These are phyloP conservation scores for Dendrolimus kikuchii DNA, from an alignment of 1,140 invertebrate genomes.

Conservation along the genomic window DNA sequence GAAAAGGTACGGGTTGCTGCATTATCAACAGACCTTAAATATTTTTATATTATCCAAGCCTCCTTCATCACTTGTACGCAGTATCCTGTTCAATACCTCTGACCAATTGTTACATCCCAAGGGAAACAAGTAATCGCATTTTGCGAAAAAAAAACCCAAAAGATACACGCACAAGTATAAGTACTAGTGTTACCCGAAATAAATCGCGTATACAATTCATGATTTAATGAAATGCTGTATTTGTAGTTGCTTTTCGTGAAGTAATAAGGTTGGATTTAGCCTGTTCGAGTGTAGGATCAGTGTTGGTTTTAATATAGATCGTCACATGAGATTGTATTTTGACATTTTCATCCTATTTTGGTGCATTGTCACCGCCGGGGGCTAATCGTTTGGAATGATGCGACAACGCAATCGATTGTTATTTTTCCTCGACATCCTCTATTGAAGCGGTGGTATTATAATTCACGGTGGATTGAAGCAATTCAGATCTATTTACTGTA, in stretches of 20 bases:
- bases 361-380: constrained; percentile 38
- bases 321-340: constrained; percentile 61
- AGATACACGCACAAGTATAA: constrained; percentile 48
- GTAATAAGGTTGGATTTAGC: constrained; percentile 19
- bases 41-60: no score
- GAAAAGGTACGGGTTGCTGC: no score
- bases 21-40: no score
- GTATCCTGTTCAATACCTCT: no score
- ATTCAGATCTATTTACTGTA: no score
- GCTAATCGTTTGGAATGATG: constrained; percentile 58
- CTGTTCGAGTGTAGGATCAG: constrained; percentile 1
- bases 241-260: constrained; percentile 5
- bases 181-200: constrained; percentile 54
- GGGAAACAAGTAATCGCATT: neutral
- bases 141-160: constrained; percentile 26
- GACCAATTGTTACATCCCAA: neutral
- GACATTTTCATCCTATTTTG: constrained; percentile 66
- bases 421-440: constrained; percentile 24
- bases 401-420: constrained; percentile 32
- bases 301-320: constrained; percentile 31
- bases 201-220: constrained; percentile 35
- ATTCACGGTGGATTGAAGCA: no score
- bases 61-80: no score
- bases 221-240: constrained; percentile 9
- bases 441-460: constrained; percentile 5